Conservation (phyloP, 2,113 vertebrate genomes). For the Boleophthalmus pectinirostris region DNA sequence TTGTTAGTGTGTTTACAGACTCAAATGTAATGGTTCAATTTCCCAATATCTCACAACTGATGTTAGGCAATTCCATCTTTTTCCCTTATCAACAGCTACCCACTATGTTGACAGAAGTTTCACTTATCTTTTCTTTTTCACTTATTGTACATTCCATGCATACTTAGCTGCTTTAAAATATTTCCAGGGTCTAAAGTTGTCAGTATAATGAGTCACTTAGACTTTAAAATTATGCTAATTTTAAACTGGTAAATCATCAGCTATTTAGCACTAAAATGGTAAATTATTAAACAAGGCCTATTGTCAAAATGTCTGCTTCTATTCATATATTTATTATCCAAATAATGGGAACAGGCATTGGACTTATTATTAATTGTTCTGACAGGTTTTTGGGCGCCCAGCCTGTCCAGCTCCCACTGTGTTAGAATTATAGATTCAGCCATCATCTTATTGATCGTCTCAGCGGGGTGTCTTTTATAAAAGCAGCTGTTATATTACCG, state of each 20-base stretch:
- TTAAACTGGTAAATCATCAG: neutral
- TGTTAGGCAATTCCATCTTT: neutral
- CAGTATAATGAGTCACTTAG: neutral
- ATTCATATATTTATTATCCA: neutral
- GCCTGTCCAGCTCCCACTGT: slow-evolving; percentile 17
- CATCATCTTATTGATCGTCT: slow-evolving; percentile 52
- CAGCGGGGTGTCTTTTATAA: neutral
- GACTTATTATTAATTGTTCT: slow-evolving; percentile 11
- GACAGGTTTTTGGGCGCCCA: neutral
- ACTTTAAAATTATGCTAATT: neutral
- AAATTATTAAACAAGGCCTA: neutral
- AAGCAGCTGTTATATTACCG: slow-evolving; percentile 51
- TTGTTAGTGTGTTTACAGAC: neutral
- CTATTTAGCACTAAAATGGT: neutral
- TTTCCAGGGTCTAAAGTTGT: neutral
- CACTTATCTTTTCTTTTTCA: too few relatives aligned
- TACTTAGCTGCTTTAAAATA: neutral
- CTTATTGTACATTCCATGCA: neutral
- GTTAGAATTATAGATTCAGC: slow-evolving; percentile 54
- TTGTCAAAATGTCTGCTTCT: neutral
- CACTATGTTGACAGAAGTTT: neutral
- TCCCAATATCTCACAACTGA: neutral
- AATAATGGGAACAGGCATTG: neutral
- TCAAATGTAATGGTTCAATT: neutral
- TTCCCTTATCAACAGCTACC: neutral